Conservation (phyloP, 2,113 vertebrate species). For the Campylomormyrus numenius region DNA sequence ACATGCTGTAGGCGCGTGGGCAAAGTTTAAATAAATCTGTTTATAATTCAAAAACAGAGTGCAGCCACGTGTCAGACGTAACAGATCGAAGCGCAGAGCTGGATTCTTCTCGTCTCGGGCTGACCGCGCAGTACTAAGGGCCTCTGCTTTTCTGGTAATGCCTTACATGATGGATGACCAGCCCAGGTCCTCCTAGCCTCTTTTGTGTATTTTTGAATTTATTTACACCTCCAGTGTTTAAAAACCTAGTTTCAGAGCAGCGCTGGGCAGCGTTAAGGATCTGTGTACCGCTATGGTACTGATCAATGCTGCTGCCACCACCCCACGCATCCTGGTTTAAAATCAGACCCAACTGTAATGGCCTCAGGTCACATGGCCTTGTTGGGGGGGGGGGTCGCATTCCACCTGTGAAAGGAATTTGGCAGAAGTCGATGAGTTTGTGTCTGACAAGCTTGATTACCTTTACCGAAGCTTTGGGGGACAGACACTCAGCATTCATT, state of each 20-base stretch:
- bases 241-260: neutral
- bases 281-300: neutral
- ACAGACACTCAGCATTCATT: too few species aligned
- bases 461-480: too few species aligned
- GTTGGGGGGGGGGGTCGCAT: neutral
- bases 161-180: slow-evolving; percentile 66
- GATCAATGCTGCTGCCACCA: neutral
- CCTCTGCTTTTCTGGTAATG: slow-evolving; percentile 55
- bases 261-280: neutral
- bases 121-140: slow-evolving; percentile 60
- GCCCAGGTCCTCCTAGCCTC: slow-evolving; percentile 38
- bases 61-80: slow-evolving; percentile 56
- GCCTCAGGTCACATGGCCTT: neutral
- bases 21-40: slow-evolving; percentile 40
- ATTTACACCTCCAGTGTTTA: slow-evolving; percentile 63
- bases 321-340: neutral
- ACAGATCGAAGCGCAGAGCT: slow-evolving; percentile 57
- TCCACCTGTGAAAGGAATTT: neutral
- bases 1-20: neutral
- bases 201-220: slow-evolving; percentile 62
- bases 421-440: too few species aligned
- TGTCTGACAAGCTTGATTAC: too few species aligned
- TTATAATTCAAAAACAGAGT: slow-evolving; percentile 61
- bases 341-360: slow-evolving; percentile 8
- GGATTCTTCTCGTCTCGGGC: slow-evolving; percentile 63